Evolutionary conservation across 2,113 vertebrate species (phyloP), one percentile per base, ranked within the genome.

Genomic region (Bathybates hornii): DNA sequence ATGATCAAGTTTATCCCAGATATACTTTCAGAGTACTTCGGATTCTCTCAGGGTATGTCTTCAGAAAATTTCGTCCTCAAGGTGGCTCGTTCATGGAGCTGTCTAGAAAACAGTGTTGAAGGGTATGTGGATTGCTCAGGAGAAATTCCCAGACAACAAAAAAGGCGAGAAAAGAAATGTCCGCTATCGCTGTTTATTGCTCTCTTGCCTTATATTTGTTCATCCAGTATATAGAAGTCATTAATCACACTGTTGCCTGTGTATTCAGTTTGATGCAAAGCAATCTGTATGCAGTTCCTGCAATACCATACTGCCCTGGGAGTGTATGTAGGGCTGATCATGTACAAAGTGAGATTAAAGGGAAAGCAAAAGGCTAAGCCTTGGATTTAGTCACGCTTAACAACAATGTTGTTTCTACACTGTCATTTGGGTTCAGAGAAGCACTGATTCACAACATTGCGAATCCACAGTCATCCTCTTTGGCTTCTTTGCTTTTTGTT

Each of bases 261-360:
- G 85, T 87, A 89, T 94, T 93, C 92, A 71, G 85, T 94, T 94
- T 95, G 94, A 95, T 94, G 82, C 80, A 27, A 91, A 84, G 82
- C 59, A 89, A 92, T 87, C 87, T 87, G 83, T 90, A 87, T 89
- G 89, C 88, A 68, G 89, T 86, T 81, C 59, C 80, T 85, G 86
- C 87, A 82, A 81, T 93, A 80, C 82, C 80, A 85, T 17, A 81
- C 73, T 87, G 82, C 85, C 88, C 81, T 83, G 84, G 88, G 91
- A 92, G 83, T 53, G 71, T 84, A 27, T 91, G 89, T 86, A 88
- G 83, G 90, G 91, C 82, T 91, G 85, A 92, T 94, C 88, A 71
- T 87, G 86, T 90, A 63, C 54, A 85, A 91, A 92, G 83, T 84
- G 79, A 94, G 86, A 94, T 94, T 90, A 95, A 95, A 93, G 86